Evolutionary conservation across 2,888 invertebrate species (phyloP).

Genomic region (Sceliomorpha sp.): DNA sequence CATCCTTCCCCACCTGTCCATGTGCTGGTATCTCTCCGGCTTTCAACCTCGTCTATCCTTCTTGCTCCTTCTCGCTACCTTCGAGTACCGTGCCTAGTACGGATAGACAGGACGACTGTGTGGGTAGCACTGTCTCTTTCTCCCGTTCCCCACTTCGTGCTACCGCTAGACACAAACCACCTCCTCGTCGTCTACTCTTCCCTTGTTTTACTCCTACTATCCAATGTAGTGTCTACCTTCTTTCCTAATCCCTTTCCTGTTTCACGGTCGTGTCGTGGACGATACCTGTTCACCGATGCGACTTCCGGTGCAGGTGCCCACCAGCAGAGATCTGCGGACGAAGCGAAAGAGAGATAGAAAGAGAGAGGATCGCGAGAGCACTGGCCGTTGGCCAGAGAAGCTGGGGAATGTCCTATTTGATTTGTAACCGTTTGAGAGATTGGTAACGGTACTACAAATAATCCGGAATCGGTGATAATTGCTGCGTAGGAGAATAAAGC

Average conservation of each 20-base stretch:
- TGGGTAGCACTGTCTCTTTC: slow-evolving; percentile 28
- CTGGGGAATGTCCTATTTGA: slow-evolving; percentile 35
- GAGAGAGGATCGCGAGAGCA: slow-evolving; percentile 15
- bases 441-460: slow-evolving; percentile 40
- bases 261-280: slow-evolving; percentile 47
- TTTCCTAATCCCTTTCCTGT: slow-evolving; percentile 56
- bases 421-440: slow-evolving; percentile 30
- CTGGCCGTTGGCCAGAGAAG: slow-evolving; percentile 33
- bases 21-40: slow-evolving; percentile 47
- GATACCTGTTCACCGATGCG: slow-evolving; percentile 34
- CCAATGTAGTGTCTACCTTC: slow-evolving; percentile 47
- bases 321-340: slow-evolving; percentile 45
- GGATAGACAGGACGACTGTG: slow-evolving; percentile 21
- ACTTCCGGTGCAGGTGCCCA: slow-evolving; percentile 53
- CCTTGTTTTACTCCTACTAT: slow-evolving; percentile 54
- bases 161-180: slow-evolving; percentile 42
- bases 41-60: background rate
- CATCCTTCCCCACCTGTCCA: slow-evolving; percentile 57
- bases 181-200: slow-evolving; percentile 40
- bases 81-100: slow-evolving; percentile 38
- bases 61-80: slow-evolving; percentile 25
- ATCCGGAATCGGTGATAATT: slow-evolving; percentile 27
- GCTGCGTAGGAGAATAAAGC: slow-evolving; percentile 19
- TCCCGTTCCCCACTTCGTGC: slow-evolving; percentile 29
- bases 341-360: slow-evolving; percentile 31